Evolutionary conservation across 2,888 invertebrate species (phyloP).

Genomic region (Agriopis leucophaearia): DNA sequence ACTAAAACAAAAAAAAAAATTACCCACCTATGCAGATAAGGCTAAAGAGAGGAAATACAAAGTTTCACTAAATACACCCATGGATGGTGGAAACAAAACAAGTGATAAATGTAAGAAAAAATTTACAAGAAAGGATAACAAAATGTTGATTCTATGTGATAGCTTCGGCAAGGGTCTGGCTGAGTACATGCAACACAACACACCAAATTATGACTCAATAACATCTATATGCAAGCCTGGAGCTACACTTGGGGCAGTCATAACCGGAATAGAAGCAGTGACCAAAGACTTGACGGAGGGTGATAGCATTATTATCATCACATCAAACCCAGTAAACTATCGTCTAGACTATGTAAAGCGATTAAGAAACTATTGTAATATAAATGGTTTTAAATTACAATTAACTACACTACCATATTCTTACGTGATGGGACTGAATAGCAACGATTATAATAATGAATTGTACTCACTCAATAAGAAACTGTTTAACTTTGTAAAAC

Average conservation of each 20-base stretch:
- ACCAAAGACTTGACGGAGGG: not conserved
- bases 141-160: slow-evolving; percentile 1
- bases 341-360: not conserved
- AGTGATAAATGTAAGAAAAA: not conserved
- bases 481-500: not conserved
- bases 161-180: not conserved
- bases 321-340: slow-evolving; percentile 1
- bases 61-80: not conserved
- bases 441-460: slow-evolving; percentile 1
- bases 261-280: not conserved
- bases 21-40: not conserved
- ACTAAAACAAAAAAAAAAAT: not conserved
- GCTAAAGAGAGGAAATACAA: not conserved
- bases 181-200: slow-evolving; percentile 1
- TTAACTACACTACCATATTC: not conserved
- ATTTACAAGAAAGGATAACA: not conserved
- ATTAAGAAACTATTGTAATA: slow-evolving; percentile 1
- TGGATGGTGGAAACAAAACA: not conserved
- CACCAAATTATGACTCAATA: not conserved
- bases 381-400: slow-evolving; percentile 2
- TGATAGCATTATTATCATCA: not conserved
- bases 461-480: not conserved
- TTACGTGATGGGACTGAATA: not conserved
- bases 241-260: not conserved
- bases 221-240: slow-evolving; percentile 2